Percentiles rank a stretch among this genome's conserved stretches.
Conservation (phyloP, 2,797 vertebrate species). For the Mergus octosetaceus region DNA sequence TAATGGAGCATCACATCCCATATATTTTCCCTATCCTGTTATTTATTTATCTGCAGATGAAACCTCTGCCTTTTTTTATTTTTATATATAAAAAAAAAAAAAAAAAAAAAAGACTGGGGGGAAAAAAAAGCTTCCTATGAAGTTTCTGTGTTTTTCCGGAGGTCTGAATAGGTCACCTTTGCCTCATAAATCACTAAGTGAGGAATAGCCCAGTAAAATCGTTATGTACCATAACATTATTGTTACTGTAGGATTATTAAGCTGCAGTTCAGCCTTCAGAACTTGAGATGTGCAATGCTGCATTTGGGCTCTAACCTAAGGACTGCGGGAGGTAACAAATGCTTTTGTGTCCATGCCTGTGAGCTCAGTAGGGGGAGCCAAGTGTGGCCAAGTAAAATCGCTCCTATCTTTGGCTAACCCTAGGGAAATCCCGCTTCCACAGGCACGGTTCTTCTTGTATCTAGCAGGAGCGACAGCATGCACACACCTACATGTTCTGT, state of each 20-base stretch:
- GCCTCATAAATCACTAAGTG: background rate
- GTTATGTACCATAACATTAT: background rate
- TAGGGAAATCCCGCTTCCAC: background rate
- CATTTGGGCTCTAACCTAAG: background rate
- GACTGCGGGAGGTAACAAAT: background rate
- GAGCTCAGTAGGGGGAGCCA: background rate
- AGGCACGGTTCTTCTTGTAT: background rate
- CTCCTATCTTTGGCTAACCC: background rate
- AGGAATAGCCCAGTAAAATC: background rate
- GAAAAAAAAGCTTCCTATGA: background rate
- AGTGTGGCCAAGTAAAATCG: background rate
- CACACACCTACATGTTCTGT: accelerated
- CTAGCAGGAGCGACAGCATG: accelerated
- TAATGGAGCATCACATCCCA: constrained; percentile 11
- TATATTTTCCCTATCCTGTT: constrained; percentile 42
- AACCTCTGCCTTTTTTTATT: background rate
- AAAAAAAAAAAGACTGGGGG: too few species aligned
- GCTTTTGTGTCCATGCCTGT: background rate
- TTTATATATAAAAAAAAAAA: background rate
- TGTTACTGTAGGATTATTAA: constrained; percentile 14
- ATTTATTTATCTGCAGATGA: constrained; percentile 48
- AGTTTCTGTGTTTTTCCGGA: background rate
- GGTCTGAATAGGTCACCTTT: background rate
- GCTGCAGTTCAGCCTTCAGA: background rate
- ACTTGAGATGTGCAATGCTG: background rate